Conservation (phyloP, 2,888 invertebrate species). For the Himalopsyche kuldschensis region DNA sequence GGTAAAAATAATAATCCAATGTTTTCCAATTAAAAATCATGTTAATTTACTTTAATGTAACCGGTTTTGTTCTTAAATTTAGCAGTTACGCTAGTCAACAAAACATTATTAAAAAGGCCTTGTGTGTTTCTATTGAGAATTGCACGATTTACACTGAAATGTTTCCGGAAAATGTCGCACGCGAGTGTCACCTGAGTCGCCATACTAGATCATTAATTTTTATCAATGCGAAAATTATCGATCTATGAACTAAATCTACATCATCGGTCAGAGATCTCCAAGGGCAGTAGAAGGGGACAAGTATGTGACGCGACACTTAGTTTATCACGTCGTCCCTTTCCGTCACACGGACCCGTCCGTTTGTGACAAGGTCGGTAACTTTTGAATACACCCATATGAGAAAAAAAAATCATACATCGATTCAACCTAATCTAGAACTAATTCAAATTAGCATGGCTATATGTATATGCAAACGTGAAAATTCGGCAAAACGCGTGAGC, state of each 20-base stretch:
- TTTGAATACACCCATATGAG: constrained; percentile 6
- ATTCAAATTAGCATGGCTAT: constrained; percentile 31
- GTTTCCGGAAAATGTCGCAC: background rate
- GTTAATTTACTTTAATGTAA: too few species aligned
- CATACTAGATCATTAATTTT: background rate
- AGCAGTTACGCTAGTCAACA: too few species aligned
- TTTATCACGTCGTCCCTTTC: constrained; percentile 24
- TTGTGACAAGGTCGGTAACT: constrained; percentile 32
- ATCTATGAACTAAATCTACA: background rate
- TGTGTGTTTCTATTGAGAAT: background rate
- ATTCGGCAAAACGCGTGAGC: background rate
- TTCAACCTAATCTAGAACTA: constrained; percentile 34
- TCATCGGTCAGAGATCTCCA: constrained; percentile 13
- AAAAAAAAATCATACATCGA: constrained; percentile 6
- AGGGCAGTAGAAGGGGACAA: constrained; percentile 22
- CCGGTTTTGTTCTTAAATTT: too few species aligned
- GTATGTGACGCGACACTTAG: background rate
- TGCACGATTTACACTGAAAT: background rate
- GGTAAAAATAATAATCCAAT: too few species aligned
- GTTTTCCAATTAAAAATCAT: too few species aligned
- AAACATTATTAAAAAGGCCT: background rate
- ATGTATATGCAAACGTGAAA: background rate
- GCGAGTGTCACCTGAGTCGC: background rate
- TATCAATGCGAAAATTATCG: background rate
- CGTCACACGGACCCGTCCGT: constrained; percentile 6